These are phyloP conservation scores for Eulemur mongoz DNA, from an alignment of 2,797 vertebrate genomes.

Conservation along the genomic window DNA sequence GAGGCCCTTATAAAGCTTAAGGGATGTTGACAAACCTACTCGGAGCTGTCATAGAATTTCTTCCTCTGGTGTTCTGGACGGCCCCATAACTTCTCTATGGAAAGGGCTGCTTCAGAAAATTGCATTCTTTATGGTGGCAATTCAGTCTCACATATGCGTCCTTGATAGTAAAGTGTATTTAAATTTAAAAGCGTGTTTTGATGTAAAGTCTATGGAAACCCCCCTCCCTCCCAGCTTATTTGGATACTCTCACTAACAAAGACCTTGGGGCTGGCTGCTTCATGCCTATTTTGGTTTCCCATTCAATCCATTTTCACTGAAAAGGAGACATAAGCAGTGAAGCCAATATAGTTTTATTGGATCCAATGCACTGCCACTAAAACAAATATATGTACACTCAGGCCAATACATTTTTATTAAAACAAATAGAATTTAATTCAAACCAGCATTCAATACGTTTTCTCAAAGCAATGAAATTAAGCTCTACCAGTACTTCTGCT, in stretches of 20 bases:
- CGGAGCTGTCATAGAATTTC: constrained; percentile 5
- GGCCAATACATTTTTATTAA: constrained; percentile 88
- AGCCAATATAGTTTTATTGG: constrained; percentile 89
- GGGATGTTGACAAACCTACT: not conserved
- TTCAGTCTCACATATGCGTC: constrained; percentile 63
- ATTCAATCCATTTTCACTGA: constrained; percentile 87
- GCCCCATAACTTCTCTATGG: not conserved
- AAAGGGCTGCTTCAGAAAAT: constrained; percentile 37
- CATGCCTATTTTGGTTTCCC: constrained; percentile 84
- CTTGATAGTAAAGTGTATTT: constrained; percentile 77
- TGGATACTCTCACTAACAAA: constrained; percentile 74
- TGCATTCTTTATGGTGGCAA: constrained; percentile 44
- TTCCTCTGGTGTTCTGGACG: not conserved
- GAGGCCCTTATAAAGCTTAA: constrained; percentile 37
- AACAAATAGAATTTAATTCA: constrained; percentile 90
- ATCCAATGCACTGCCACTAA: constrained; percentile 87
- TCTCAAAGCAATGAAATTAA: constrained; percentile 84
- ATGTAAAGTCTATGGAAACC: constrained; percentile 54
- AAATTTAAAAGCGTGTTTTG: constrained; percentile 76
- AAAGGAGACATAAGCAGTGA: constrained; percentile 87
- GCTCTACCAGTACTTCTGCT: constrained; percentile 82
- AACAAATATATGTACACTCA: constrained; percentile 88
- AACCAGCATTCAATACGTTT: constrained; percentile 85
- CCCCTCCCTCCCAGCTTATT: constrained; percentile 61
- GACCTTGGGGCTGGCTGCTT: constrained; percentile 82